A percentile compares a stretch with the other conserved stretches of the same genome.
These are phyloP conservation scores for Acrossocheilus wenchowensis DNA, from an alignment of 2,797 vertebrate species.

Conservation along the genomic window DNA sequence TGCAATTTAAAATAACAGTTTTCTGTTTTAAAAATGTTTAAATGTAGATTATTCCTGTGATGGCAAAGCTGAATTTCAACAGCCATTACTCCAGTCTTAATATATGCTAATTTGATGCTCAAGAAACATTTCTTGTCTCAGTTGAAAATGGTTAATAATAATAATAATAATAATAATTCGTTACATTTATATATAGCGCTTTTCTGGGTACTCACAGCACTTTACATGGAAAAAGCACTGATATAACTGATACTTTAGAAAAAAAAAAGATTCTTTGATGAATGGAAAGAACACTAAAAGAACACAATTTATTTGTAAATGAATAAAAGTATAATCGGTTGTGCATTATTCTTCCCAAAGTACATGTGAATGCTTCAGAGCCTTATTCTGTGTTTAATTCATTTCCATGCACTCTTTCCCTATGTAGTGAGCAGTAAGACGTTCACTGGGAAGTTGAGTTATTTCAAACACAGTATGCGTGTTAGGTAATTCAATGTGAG, in stretches of 20 bases:
- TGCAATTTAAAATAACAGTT: neutral
- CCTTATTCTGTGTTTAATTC: neutral
- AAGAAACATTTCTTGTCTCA: neutral
- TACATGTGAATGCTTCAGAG: neutral
- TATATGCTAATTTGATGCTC: neutral
- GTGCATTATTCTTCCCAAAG: neutral
- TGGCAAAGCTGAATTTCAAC: neutral
- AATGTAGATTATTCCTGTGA: neutral
- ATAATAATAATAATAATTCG: too few relatives aligned
- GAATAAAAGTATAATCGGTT: neutral
- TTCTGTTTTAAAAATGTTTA: neutral
- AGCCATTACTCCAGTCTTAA: neutral
- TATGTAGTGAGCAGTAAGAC: neutral
- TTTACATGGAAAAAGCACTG: too few relatives aligned
- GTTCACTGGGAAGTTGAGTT: neutral
- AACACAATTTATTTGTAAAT: neutral
- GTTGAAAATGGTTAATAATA: too few relatives aligned
- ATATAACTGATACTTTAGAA: too few relatives aligned
- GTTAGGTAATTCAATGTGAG: slow-evolving; percentile 14
- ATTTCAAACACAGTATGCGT: slow-evolving; percentile 2
- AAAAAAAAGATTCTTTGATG: too few relatives aligned
- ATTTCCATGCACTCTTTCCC: neutral
- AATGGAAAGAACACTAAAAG: too few relatives aligned
- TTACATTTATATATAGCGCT: too few relatives aligned
- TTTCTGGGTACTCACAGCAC: too few relatives aligned